Evolutionary conservation across 2,797 vertebrate species (phyloP), one percentile per base, ranked within the genome.

Genomic region (Gymnoscopelus microlampas): DNA sequence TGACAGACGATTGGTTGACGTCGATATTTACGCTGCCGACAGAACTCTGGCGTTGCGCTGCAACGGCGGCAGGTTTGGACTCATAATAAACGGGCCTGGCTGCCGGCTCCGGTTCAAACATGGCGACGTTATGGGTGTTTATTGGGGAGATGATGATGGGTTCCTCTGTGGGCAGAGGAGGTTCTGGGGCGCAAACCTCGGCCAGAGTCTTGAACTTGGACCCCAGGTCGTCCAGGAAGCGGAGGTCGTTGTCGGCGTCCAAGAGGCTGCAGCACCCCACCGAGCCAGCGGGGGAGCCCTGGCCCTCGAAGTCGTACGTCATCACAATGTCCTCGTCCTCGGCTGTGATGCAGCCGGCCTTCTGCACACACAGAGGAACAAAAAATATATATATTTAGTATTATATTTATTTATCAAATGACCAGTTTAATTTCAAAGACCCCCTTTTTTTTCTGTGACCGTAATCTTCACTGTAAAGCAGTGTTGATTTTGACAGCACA

Each of bases 181-280:
- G 87, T 74, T 93, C 87, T 61, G 39, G 72, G 15, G 39, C 88
- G 78, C 93, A 95, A 67, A 96, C 92, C 70, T 95, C 91, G 60
- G 95, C 95, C 57, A 96, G 79, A 2, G 92, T 94, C 87, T 85
- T 95, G 79, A 96, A 96, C 86, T 95, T 95, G 56, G 93, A 84
- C 63, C 92, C 93, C 48, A 96, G 73, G 0, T 92, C 92, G 64
- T 95, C 90, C 80, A 95, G 86, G 73, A 94, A 95, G 0, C 86
- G 91, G 53, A 95, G 92, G 0, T 96, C 93, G 55, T 87, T 71
- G 15, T 93, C 92, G 53, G 91, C 91, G 0, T 88, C 92, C 19
- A 92, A 89, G 78, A 93, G 90, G 74, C 94, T 94, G 82, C 94
- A 95, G 71, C 91, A 94, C 69, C 90, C 91, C 0, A 94, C 3